phyloP scores from a whole-genome alignment of 1,140 invertebrate species.

The Hermetia illucens region DNA sequence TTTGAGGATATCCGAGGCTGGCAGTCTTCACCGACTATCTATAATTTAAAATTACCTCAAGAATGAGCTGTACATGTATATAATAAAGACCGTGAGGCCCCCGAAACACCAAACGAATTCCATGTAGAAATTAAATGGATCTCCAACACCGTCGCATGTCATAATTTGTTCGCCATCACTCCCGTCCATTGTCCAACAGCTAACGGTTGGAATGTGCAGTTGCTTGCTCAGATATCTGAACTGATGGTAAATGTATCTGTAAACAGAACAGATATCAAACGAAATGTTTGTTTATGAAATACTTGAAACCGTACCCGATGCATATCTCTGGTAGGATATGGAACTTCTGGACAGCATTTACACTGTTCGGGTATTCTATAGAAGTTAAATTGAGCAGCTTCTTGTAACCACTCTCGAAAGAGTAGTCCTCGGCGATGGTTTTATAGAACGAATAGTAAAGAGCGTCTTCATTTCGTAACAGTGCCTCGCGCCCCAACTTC shows the following conservation, averaged over 20 bases:
- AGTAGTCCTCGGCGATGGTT: slow-evolving; percentile 18
- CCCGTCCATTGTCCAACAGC: slow-evolving; percentile 9
- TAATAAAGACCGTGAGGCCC: slow-evolving; percentile 22
- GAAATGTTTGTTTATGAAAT: neutral
- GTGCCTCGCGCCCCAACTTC: slow-evolving; percentile 21
- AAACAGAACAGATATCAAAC: slow-evolving; percentile 5
- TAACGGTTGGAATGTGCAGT: slow-evolving; percentile 17
- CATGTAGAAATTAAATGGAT: slow-evolving; percentile 26
- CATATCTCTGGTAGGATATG: slow-evolving; percentile 24
- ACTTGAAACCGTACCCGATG: slow-evolving; percentile 15
- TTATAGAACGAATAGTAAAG: slow-evolving; percentile 29
- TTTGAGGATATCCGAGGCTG: too few relatives aligned
- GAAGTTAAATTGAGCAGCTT: slow-evolving; percentile 21
- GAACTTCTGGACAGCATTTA: slow-evolving; percentile 25
- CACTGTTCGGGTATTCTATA: slow-evolving; percentile 25
- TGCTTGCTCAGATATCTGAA: slow-evolving; percentile 9
- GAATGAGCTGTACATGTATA: slow-evolving; percentile 25
- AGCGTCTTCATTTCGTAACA: slow-evolving; percentile 23
- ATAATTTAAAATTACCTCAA: slow-evolving; percentile 12
- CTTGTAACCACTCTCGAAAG: slow-evolving; percentile 23
- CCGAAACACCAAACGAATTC: slow-evolving; percentile 28
- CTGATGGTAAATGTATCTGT: slow-evolving; percentile 22
- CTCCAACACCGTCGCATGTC: slow-evolving; percentile 9
- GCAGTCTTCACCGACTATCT: too few relatives aligned
- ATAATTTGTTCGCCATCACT: slow-evolving; percentile 1